These are phyloP conservation scores for Peromyscus californicus DNA, from an alignment of 2,113 vertebrate genomes.

Conservation along the genomic window DNA sequence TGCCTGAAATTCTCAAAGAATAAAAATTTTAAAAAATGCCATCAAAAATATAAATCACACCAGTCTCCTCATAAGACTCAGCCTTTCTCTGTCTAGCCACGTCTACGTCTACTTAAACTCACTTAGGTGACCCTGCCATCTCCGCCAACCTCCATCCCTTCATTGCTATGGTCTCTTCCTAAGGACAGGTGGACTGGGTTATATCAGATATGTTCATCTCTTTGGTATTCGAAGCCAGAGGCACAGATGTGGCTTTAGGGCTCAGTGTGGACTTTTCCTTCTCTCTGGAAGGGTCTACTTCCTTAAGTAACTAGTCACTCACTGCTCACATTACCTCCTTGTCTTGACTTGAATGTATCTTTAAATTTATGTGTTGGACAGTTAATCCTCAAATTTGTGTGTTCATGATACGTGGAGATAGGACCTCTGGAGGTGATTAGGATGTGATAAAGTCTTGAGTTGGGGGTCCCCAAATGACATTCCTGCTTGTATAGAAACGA, in stretches of 20 bases:
- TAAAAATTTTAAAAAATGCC: neutral
- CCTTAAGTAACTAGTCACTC: neutral
- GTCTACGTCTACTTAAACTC: neutral
- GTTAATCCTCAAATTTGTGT: neutral
- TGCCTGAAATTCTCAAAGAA: neutral
- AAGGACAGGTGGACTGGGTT: too few species aligned
- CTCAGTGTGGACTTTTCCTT: neutral
- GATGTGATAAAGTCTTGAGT: neutral
- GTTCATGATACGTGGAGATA: neutral
- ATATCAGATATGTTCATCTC: neutral
- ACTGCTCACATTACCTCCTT: neutral
- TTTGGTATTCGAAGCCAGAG: neutral
- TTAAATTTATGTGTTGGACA: neutral
- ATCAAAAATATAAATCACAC: neutral
- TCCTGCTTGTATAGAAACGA: neutral
- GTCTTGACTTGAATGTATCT: neutral
- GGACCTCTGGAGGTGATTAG: neutral
- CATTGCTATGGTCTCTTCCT: neutral
- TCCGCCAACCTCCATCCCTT: too few species aligned
- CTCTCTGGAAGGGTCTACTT: neutral
- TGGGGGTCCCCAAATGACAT: too few species aligned
- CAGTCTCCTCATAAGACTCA: neutral
- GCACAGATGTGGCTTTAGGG: neutral
- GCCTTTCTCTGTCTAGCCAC: rapidly evolving
- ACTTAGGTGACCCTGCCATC: neutral